These are phyloP conservation scores for Scytalopus superciliaris DNA, from an alignment of 2,113 vertebrate genomes.

Conservation along the genomic window DNA sequence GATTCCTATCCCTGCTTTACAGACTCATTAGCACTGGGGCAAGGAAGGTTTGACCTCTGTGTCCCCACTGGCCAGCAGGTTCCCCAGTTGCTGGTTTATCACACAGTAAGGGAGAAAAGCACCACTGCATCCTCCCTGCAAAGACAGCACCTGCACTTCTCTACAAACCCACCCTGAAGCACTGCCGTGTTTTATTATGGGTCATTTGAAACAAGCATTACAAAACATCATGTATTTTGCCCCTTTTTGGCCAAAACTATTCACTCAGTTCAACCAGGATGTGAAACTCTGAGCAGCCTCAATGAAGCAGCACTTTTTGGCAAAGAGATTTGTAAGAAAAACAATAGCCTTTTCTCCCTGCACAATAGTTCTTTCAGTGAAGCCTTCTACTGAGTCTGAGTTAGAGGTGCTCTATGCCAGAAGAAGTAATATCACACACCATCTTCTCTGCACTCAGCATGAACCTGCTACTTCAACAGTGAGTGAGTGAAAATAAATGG, in stretches of 20 bases:
- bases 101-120: background rate
- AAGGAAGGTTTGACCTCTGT: background rate
- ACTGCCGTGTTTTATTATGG: background rate
- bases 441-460: background rate
- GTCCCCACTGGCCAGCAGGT: fast-evolving
- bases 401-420: background rate
- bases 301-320: background rate
- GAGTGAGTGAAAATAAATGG: background rate
- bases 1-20: background rate
- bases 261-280: background rate
- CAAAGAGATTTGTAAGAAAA: background rate
- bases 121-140: background rate
- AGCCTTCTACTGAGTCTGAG: background rate
- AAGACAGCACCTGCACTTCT: background rate
- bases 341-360: background rate
- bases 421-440: background rate
- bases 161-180: background rate
- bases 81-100: background rate
- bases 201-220: background rate
- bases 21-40: background rate
- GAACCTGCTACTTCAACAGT: background rate
- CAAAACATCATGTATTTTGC: background rate
- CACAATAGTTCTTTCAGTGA: background rate
- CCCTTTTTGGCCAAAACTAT: background rate
- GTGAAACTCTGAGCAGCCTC: background rate